Evolutionary conservation across 2,888 invertebrate genomes (phyloP).

Genomic region (Ochropleura plecta): DNA sequence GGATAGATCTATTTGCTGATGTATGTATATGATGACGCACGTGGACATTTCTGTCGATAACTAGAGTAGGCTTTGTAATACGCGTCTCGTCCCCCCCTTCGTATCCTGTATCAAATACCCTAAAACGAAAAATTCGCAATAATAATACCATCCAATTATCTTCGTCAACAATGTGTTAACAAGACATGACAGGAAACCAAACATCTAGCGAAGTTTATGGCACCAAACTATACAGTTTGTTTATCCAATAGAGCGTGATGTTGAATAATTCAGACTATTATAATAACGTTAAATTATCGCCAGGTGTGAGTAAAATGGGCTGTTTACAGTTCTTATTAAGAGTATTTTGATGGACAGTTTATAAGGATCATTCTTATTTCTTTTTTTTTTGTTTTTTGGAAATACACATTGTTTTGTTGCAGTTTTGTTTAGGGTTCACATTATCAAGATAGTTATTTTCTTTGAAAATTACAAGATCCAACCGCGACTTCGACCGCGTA

Average conservation of each 20-base stretch:
- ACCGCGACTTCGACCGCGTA: no score
- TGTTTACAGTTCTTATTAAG: constrained; percentile 61
- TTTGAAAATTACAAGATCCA: no score
- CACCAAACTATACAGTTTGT: constrained; percentile 39
- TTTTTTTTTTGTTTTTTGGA: neutral
- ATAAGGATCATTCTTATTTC: constrained; percentile 2
- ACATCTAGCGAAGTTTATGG: constrained; percentile 35
- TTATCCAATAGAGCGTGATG: constrained; percentile 68
- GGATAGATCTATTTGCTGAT: no score
- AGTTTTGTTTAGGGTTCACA: neutral
- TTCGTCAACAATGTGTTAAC: constrained; percentile 18
- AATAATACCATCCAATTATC: constrained; percentile 33
- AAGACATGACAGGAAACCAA: constrained; percentile 37
- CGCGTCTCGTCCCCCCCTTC: no score
- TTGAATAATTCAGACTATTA: constrained; percentile 66
- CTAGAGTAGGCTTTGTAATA: no score
- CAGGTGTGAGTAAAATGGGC: constrained; percentile 48
- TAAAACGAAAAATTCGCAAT: constrained; percentile 6
- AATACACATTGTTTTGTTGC: neutral
- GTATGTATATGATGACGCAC: no score
- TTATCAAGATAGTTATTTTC: neutral
- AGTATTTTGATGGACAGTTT: constrained; percentile 61
- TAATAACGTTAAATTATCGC: constrained; percentile 19
- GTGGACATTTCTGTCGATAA: no score
- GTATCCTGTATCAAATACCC: neutral